These are phyloP conservation scores for Dascyllus trimaculatus DNA, from an alignment of 2,113 vertebrate species.

Conservation along the genomic window DNA sequence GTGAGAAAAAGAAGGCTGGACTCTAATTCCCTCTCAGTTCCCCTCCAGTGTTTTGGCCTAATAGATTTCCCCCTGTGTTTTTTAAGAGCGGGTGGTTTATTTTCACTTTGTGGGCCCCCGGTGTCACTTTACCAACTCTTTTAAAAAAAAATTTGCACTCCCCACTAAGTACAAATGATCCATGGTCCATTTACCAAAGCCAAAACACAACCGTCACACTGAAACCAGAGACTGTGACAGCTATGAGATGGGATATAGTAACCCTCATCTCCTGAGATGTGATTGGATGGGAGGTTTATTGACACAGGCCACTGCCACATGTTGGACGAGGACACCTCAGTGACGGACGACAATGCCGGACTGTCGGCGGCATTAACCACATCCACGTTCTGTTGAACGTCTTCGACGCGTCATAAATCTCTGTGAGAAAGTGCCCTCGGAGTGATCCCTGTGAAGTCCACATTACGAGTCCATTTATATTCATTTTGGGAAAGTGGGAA, in stretches of 20 bases:
- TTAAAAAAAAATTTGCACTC: not conserved
- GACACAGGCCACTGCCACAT: constrained; percentile 58
- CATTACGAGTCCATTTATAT: not conserved
- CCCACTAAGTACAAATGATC: constrained; percentile 43
- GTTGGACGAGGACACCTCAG: constrained; percentile 37
- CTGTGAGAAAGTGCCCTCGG: not conserved
- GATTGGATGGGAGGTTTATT: constrained; percentile 56
- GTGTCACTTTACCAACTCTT: constrained; percentile 20
- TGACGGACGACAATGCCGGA: constrained; percentile 32
- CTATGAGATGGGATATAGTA: not conserved
- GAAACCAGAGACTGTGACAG: constrained; percentile 38
- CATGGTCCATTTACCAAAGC: constrained; percentile 61
- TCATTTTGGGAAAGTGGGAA: not conserved
- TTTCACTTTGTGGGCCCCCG: constrained; percentile 39
- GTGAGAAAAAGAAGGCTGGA: not conserved
- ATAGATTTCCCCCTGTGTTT: constrained; percentile 54
- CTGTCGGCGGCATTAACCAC: constrained; percentile 10
- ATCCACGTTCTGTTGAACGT: not conserved
- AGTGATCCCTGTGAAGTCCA: not conserved
- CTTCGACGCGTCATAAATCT: not conserved
- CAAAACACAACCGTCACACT: constrained; percentile 42
- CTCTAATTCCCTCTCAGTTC: not conserved
- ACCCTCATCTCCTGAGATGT: not conserved
- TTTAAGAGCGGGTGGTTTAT: constrained; percentile 41
- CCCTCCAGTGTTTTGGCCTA: constrained; percentile 1